Conservation (phyloP, 1,140 invertebrate species). For the Pararge aegeria region DNA sequence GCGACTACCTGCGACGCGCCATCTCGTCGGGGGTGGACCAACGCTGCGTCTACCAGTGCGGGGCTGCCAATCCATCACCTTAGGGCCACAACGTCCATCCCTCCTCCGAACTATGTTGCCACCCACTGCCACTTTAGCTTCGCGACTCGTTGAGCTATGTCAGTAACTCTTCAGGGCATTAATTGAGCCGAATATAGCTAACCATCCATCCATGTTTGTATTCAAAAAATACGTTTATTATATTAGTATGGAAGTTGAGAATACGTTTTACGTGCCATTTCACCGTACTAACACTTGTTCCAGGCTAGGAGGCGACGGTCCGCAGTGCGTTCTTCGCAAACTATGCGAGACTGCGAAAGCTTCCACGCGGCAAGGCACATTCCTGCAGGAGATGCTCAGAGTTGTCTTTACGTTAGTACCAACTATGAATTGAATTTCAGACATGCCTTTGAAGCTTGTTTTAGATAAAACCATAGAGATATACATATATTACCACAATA, state of each 20-base stretch:
- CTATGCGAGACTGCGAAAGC: constrained; percentile 80
- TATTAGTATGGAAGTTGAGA: too few relatives aligned
- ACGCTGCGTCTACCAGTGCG: too few relatives aligned
- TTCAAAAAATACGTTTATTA: neutral
- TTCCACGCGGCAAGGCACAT: constrained; percentile 62
- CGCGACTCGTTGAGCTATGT: too few relatives aligned
- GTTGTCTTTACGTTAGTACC: constrained; percentile 82
- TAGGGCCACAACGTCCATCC: too few relatives aligned
- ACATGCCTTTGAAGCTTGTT: constrained; percentile 21
- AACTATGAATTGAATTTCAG: constrained; percentile 26
- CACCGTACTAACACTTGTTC: constrained; percentile 21
- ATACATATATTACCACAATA: neutral
- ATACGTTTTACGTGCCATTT: neutral
- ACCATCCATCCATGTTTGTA: too few relatives aligned
- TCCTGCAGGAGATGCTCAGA: constrained; percentile 81
- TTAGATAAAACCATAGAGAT: neutral
- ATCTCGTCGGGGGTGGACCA: too few relatives aligned
- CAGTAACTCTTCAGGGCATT: too few relatives aligned
- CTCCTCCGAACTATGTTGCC: too few relatives aligned
- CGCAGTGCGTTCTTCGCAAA: constrained; percentile 80
- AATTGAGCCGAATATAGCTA: too few relatives aligned
- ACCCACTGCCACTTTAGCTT: too few relatives aligned
- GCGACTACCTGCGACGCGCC: too few relatives aligned
- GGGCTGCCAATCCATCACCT: too few relatives aligned
- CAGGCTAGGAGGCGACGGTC: constrained; percentile 80